Percentiles rank a stretch among this genome's conserved stretches.
Conservation (phyloP, 2,888 invertebrate genomes). For the Hirtodrosophila confusa region DNA sequence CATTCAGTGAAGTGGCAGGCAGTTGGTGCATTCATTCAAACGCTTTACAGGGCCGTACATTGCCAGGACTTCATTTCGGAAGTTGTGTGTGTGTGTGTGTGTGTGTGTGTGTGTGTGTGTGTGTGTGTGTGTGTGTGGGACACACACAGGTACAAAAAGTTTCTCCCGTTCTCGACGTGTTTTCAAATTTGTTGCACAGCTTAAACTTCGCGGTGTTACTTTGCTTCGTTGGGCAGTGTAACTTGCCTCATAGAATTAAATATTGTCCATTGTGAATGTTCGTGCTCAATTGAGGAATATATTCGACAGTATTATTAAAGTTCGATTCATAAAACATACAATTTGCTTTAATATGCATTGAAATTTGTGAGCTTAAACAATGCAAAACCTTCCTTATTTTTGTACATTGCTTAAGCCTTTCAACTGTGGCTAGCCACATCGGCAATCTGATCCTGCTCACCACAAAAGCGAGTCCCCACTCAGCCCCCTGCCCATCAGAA, state of each 20-base stretch:
- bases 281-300: conserved; percentile 18
- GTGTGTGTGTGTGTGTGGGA: not conserved
- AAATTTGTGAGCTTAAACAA: no score
- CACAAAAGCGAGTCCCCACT: not conserved
- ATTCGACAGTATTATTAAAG: not conserved
- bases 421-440: conserved; percentile 4
- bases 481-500: no score
- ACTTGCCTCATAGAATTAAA: conserved; percentile 60
- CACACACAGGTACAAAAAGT: no score
- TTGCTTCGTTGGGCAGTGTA: conserved; percentile 19
- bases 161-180: conserved; percentile 21
- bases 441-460: not conserved
- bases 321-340: not conserved
- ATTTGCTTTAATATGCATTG: conserved; percentile 8
- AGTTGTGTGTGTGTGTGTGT: not conserved
- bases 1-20: conserved; percentile 15
- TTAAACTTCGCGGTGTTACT: no score
- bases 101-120: not conserved
- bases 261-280: conserved; percentile 40
- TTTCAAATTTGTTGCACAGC: conserved; percentile 37
- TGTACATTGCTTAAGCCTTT: not conserved
- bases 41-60: conserved; percentile 22
- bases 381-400: no score
- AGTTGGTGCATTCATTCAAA: conserved; percentile 23
- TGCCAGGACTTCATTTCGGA: conserved; percentile 6